A percentile compares a stretch with the other conserved stretches of the same genome.
phyloP scores from a whole-genome alignment of 1,140 invertebrate genomes.

The Berghia stephanieae region DNA sequence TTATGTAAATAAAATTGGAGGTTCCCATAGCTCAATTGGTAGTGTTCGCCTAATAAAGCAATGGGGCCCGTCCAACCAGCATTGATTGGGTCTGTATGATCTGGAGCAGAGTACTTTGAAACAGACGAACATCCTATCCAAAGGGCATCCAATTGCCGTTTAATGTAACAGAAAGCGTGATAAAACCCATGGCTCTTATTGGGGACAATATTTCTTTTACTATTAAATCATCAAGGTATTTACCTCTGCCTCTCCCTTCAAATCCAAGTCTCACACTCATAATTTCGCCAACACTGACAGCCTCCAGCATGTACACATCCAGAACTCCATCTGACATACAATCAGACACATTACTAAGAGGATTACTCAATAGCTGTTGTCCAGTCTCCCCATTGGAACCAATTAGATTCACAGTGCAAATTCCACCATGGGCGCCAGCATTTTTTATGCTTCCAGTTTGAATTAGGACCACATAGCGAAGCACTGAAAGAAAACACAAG shows the following conservation, averaged over 20 bases:
- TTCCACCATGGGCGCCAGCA: conserved; percentile 37
- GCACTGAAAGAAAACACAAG: conserved; percentile 38
- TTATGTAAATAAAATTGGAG: background rate
- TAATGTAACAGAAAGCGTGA: too few species aligned
- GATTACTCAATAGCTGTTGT: conserved; percentile 37
- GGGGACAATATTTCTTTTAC: too few species aligned
- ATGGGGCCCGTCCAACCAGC: too few species aligned
- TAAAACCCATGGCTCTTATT: too few species aligned
- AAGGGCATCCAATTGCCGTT: too few species aligned
- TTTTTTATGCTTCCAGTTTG: conserved; percentile 44
- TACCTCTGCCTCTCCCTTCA: conserved; percentile 43
- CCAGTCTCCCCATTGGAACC: conserved; percentile 50
- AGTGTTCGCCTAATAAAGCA: too few species aligned
- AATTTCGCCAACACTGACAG: conserved; percentile 47
- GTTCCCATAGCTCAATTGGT: too few species aligned
- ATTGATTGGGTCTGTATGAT: too few species aligned
- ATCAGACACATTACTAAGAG: conserved; percentile 34
- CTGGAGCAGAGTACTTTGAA: too few species aligned
- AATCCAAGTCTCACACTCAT: conserved; percentile 43
- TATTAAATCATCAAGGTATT: background rate
- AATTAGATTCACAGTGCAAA: conserved; percentile 43
- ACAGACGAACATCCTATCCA: too few species aligned
- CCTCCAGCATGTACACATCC: conserved; percentile 50
- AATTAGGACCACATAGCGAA: conserved; percentile 47
- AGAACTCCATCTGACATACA: conserved; percentile 44